Base-by-base conservation (phyloP, 2,113 vertebrate genomes). In the Piaya cayana region DNA sequence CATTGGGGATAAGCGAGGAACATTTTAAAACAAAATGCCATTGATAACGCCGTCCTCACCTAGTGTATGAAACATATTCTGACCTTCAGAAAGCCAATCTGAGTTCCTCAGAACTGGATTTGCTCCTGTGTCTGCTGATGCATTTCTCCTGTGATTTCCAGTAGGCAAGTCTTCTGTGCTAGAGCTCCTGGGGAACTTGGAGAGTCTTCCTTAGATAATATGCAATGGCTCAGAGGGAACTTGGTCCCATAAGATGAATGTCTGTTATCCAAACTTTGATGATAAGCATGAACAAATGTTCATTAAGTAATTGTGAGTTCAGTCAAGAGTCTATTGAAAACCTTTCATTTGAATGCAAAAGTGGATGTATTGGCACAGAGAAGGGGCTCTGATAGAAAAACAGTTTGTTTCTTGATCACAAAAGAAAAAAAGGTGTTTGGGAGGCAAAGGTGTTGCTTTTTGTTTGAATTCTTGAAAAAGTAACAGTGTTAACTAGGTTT, bases 121-220 rank as follows among this genome's bases (percentile, higher is more conserved):
- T 88, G 32, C 23, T 81, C 47, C 76, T 12, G 21, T 74, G 55
- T 52, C 59, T 58, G 52, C 59, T 21, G 55, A 52, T 59, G 37
- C 26, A 29, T 82, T 92, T 92, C 71, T 95, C 32, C 32, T 85
- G n/a, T 72, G 63, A 69, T 83, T 88, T 93, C 39, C 27, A 80
- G 39, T 12, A 82, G n/a, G 62, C 55, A 76, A 4, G 21, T 69
- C 21, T 65, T 63, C 75, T 0, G 0, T 59, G 45, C 45, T 47
- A 34, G 42, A 86, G 63, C 12, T 68, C 64, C 68, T 53, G 52
- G 77, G 43, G 69, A 77, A 27, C 34, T 29, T 1, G 0, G 26
- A 30, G 36, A 59, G 59, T 45, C 67, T 60, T 47, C 42, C 82
- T 74, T 45, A 49, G 72, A 69, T 45, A 62, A 58, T 53, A 81